Conservation (phyloP, 2,888 invertebrate species). For the Adelphocoris suturalis region DNA sequence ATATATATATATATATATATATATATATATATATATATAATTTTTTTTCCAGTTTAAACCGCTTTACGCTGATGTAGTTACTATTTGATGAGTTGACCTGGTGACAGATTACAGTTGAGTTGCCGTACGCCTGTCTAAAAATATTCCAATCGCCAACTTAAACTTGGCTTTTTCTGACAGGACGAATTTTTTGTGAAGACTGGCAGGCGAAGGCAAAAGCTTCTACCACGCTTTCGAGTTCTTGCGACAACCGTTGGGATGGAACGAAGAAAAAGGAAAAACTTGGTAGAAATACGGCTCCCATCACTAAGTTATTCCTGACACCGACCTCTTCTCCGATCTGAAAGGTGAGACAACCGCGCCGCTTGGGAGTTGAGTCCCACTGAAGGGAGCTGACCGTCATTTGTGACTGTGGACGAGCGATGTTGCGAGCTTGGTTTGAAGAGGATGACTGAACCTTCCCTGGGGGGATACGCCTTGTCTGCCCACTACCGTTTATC, state of each 20-base stretch:
- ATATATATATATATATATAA: too few relatives aligned
- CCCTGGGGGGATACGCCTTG: slow-evolving; percentile 52
- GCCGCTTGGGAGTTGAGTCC: slow-evolving; percentile 43
- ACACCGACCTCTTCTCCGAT: slow-evolving; percentile 1
- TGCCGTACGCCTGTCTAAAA: too few relatives aligned
- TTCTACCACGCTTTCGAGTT: background rate
- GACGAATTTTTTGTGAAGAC: background rate
- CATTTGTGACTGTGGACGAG: slow-evolving; percentile 36
- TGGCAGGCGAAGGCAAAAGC: background rate
- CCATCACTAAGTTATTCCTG: slow-evolving; percentile 54
- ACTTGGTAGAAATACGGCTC: background rate
- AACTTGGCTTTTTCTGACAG: background rate
- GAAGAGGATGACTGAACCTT: slow-evolving; percentile 49
- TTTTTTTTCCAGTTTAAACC: too few relatives aligned
- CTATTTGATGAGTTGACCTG: too few relatives aligned
- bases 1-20: too few relatives aligned
- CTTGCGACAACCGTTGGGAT: background rate
- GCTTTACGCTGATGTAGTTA: too few relatives aligned
- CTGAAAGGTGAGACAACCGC: slow-evolving; percentile 23
- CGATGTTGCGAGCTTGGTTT: slow-evolving; percentile 12
- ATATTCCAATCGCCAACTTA: too few relatives aligned
- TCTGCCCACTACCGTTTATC: slow-evolving; percentile 28
- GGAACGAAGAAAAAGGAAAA: background rate
- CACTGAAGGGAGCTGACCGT: slow-evolving; percentile 28
- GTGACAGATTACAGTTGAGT: too few relatives aligned